A percentile compares a stretch with the other conserved stretches of the same genome.
Conservation (phyloP, 2,113 vertebrate genomes). For the Xenotilapia longispinis region DNA sequence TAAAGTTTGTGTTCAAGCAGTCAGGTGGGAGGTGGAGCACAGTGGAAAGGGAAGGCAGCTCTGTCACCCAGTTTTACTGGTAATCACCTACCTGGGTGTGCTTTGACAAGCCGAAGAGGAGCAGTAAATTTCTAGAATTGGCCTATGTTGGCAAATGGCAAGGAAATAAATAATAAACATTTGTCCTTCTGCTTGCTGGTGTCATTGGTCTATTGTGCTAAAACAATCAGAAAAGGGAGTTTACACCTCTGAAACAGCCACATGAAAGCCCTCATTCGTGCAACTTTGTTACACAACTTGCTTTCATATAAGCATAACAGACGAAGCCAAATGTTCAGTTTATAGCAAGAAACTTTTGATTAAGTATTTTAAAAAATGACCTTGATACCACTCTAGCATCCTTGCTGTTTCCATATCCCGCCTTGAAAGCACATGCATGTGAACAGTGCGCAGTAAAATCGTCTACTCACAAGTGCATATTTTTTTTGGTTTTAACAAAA, state of each 20-base stretch:
- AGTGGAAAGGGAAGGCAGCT: not conserved
- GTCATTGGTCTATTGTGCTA: not conserved
- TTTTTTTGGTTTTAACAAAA: not conserved
- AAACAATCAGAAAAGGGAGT: not conserved
- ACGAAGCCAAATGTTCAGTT: not conserved
- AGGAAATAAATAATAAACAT: not conserved
- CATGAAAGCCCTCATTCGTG: not conserved
- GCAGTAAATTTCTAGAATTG: not conserved
- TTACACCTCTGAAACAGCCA: not conserved
- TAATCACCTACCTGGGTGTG: not conserved
- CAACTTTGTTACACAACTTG: not conserved
- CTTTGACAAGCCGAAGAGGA: not conserved
- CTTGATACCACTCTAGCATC: not conserved
- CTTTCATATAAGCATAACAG: not conserved
- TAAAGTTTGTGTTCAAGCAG: conserved; percentile 2
- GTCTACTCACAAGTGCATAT: not conserved
- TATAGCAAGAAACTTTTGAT: not conserved
- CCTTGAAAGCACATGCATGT: not conserved
- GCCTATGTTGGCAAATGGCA: not conserved
- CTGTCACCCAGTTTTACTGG: conserved; percentile 29
- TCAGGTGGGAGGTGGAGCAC: conserved; percentile 1
- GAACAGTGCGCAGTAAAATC: not conserved
- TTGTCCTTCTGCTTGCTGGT: not conserved
- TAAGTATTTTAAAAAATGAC: not conserved
- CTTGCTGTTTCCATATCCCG: not conserved